Evolutionary conservation across 2,113 vertebrate species (phyloP).

Genomic region (Edolisoma coerulescens): DNA sequence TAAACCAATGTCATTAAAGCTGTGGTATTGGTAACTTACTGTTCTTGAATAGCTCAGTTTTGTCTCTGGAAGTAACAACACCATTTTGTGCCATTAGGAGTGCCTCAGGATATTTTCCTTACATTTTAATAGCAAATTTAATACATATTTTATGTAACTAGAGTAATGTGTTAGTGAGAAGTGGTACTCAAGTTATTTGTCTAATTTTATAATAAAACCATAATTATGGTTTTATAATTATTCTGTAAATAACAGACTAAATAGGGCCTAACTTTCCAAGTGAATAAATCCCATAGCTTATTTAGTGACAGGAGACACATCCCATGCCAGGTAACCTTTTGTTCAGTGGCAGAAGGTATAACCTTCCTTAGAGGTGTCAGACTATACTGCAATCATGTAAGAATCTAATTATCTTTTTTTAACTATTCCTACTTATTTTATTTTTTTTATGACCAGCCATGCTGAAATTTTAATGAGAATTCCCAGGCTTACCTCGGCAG

Average conservation of each 20-base stretch:
- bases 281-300: not conserved
- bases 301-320: not conserved
- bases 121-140: not conserved
- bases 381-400: not conserved
- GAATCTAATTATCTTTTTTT: not conserved
- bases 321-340: not conserved
- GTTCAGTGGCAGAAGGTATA: not conserved
- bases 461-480: not conserved
- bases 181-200: not conserved
- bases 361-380: not conserved
- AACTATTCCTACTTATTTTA: not conserved
- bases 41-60: not conserved
- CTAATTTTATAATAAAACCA: not conserved
- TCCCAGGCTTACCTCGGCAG: not conserved
- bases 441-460: not conserved
- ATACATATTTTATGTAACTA: not conserved
- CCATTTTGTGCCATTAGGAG: not conserved
- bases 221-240: not conserved
- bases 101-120: not conserved
- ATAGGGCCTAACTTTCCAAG: not conserved
- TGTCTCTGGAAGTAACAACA: not conserved
- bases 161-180: not conserved
- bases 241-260: not conserved
- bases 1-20: not conserved
- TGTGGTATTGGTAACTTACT: not conserved